A percentile compares a stretch with the other conserved stretches of the same genome.
These are phyloP conservation scores for Callionymus lyra DNA, from an alignment of 2,113 vertebrate species.

Conservation along the genomic window DNA sequence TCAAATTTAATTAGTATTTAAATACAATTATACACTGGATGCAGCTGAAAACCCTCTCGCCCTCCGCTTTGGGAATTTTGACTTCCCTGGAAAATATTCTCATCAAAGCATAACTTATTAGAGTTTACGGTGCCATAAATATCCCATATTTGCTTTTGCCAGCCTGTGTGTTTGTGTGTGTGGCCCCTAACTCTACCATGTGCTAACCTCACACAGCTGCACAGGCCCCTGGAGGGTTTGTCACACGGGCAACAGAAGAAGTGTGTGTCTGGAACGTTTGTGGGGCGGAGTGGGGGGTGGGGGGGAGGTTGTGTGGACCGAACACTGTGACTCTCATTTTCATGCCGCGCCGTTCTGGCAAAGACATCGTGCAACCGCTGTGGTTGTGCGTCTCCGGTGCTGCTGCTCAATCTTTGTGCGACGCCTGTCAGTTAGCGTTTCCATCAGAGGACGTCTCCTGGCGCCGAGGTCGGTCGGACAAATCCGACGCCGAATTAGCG, in stretches of 20 bases:
- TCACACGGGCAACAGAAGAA: constrained; percentile 56
- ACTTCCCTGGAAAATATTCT: constrained; percentile 3
- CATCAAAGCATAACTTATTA: constrained; percentile 22
- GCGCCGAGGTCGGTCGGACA: constrained; percentile 16
- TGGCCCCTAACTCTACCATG: constrained; percentile 65
- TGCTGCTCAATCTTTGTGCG: constrained; percentile 58
- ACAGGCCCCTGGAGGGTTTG: constrained; percentile 64
- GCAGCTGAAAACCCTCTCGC: no score
- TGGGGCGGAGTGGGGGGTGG: no score
- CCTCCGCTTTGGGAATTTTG: not conserved
- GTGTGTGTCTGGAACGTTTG: not conserved
- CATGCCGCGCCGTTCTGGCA: constrained; percentile 52
- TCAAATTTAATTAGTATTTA: no score
- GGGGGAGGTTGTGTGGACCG: constrained; percentile 7
- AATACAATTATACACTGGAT: no score
- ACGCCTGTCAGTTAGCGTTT: constrained; percentile 55
- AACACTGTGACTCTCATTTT: constrained; percentile 43
- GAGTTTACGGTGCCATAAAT: constrained; percentile 29
- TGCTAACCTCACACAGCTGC: constrained; percentile 66
- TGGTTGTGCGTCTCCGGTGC: constrained; percentile 44
- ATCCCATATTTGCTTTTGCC: constrained; percentile 19
- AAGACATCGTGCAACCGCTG: constrained; percentile 50
- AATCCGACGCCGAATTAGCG: no score
- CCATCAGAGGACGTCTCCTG: constrained; percentile 45
- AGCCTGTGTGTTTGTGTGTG: constrained; percentile 44